Base-by-base conservation (phyloP, 1,140 invertebrate genomes). In the Drosophila biarmipes region DNA sequence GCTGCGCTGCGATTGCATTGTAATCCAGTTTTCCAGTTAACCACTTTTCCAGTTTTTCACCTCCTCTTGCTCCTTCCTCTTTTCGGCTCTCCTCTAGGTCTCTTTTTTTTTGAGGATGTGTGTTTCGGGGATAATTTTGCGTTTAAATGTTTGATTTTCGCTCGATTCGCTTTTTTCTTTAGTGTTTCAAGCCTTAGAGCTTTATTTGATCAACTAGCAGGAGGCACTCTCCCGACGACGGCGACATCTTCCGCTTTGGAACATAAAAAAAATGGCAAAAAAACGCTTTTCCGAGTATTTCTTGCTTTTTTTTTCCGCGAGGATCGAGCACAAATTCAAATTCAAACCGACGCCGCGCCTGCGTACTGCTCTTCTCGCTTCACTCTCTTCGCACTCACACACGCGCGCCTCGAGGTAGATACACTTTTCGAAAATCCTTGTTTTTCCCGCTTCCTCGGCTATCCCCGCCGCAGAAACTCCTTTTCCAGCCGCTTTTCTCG, bases 1-100 rank as follows among this genome's bases (percentile, higher is more conserved):
- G 80, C 77, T 80, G 81, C 80, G 77, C 77, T 80, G 81, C 76
- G 68, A 84, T 78, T 82, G 80, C 80, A 82, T 84, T 86, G 80
- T 85, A 86, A 85, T 85, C 80, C 80, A 85, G 80, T 72, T 72
- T 68, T 72, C 63, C 66, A 69, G 63, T 84, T 84, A 79, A 79
- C 64, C 69, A 84, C 73, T 79, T 79, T 78, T 74, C 62, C 24
- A 75, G 46, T 80, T 69, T 80, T 52, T 34, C 43, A 37, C 53
- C 58, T 64, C 42, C 61, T 45, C 15, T 45, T 21, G 8, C 34
- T 54, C 52, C 24, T 49, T 73, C 35, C 37, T 35, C 31, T 46
- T 31, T 43, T 45, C 55, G 3, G 43, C 31, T 79, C 42, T 79
- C 40, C 45, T 49, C 40, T 43, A 45, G 43, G 43, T 68, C 38